Evolutionary conservation across 2,113 vertebrate genomes (phyloP), one percentile per base, ranked within the genome.

Genomic region (Nymphicus hollandicus): DNA sequence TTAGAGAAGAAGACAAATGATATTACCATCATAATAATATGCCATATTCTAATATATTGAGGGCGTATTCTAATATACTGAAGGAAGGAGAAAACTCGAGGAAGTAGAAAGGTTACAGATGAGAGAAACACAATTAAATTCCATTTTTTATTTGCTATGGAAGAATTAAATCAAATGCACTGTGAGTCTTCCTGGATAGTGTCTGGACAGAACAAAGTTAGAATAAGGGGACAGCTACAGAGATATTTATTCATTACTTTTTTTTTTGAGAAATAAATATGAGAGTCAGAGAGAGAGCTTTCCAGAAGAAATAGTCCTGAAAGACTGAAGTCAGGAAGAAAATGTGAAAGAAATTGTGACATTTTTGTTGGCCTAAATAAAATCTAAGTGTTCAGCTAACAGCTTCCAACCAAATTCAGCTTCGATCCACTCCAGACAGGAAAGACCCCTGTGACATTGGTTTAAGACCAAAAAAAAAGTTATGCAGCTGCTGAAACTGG

Each of bases 81-180:
- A 86, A 90, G 44, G 80, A 93, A 88, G 66, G 4, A 85, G 60
- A 68, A 88, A 82, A 93, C 24, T 89, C 13, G 60, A 89, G 53
- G 50, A 88, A 95, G 31, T 66, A 93, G 64, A 97, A 95, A 96
- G n/a, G 79, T 96, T 97, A 74, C 50, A 96, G 89, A 94, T 90
- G 97, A 97, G 94, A 88, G 83, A 94, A 95, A 95, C 39, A 70
- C 9, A 44, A 96, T 97, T 97, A 95, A 97, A 91, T 97, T 97
- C 52, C 53, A 91, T 93, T 96, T 94, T 81, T 84, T 63, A 52
- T 47, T 86, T 96, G 35, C n/a, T 37, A 93, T 50, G 44, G 66
- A 89, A 84, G 53, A 91, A 94, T 86, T 74, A 90, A 92, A 80
- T 85, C 20, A 94, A 95, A 89, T 72, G 17, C 15, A 29, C 37